These are phyloP conservation scores for Episyrphus balteatus DNA, from an alignment of 1,140 invertebrate species.

Conservation along the genomic window DNA sequence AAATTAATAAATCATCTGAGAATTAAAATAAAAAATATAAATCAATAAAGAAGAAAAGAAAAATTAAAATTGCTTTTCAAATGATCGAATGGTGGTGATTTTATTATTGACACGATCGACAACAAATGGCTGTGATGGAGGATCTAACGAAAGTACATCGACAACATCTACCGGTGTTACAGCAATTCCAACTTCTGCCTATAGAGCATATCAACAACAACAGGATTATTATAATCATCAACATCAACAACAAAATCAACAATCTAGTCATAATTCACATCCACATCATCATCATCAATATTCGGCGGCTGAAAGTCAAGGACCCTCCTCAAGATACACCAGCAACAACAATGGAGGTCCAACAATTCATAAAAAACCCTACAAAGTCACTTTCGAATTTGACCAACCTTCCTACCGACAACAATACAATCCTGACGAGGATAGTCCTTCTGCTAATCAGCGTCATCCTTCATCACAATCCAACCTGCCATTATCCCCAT, in stretches of 20 bases:
- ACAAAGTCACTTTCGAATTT: conserved; percentile 1
- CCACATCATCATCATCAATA: not conserved
- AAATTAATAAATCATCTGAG: not conserved
- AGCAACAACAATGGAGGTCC: not conserved
- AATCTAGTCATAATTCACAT: conserved; percentile 26
- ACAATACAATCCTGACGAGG: too few species aligned
- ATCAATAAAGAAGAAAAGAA: conserved; percentile 2
- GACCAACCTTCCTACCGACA: not conserved
- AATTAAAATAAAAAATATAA: not conserved
- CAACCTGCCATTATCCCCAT: conserved; percentile 3
- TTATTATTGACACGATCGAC: conserved; percentile 35
- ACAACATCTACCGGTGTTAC: conserved; percentile 17
- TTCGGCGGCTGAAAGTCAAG: not conserved
- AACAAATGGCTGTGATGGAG: conserved; percentile 18
- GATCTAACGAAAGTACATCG: conserved; percentile 8
- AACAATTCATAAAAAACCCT: not conserved
- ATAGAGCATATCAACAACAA: not conserved
- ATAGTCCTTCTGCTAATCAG: not conserved
- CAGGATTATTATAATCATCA: not conserved
- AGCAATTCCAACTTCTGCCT: conserved; percentile 16
- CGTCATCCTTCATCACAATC: conserved; percentile 1
- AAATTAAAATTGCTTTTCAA: conserved; percentile 14
- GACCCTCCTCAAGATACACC: not conserved
- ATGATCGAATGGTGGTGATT: conserved; percentile 39
- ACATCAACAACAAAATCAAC: conserved; percentile 1